Conservation (phyloP, 1,140 invertebrate species). For the Drosophila pectinifera region DNA sequence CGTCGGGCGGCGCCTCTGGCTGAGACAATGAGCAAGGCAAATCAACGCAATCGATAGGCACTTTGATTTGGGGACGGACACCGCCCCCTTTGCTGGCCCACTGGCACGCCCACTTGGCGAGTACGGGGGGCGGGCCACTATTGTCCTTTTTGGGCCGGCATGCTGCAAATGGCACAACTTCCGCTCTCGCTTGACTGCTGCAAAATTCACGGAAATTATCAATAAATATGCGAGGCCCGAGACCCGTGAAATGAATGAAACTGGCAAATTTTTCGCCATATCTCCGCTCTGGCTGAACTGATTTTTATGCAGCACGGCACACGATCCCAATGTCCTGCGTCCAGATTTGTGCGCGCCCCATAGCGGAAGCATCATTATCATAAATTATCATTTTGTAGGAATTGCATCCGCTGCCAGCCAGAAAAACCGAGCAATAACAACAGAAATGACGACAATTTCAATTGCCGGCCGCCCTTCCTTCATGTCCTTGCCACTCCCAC, state of each 20-base stretch:
- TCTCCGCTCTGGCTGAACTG: conserved; percentile 37
- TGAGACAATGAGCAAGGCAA: conserved; percentile 76
- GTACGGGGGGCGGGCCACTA: conserved; percentile 34
- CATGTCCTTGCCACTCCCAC: conserved; percentile 8
- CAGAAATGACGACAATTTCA: conserved; percentile 75
- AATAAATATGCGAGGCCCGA: conserved; percentile 82
- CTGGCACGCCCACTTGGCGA: neutral
- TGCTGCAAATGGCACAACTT: conserved; percentile 83
- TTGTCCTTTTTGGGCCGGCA: conserved; percentile 73
- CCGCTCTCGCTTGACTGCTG: conserved; percentile 76
- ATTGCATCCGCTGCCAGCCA: conserved; percentile 77
- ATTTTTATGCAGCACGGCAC: conserved; percentile 59
- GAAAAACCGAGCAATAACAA: conserved; percentile 53
- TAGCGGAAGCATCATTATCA: conserved; percentile 84
- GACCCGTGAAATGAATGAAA: conserved; percentile 57
- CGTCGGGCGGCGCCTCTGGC: conserved; percentile 31
- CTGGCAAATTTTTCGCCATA: conserved; percentile 62
- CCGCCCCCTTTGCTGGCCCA: too few species aligned
- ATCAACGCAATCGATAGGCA: conserved; percentile 78
- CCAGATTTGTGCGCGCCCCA: conserved; percentile 53
- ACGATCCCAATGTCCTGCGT: conserved; percentile 53
- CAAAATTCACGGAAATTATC: conserved; percentile 82
- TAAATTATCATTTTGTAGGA: conserved; percentile 85
- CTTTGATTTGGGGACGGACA: conserved; percentile 66
- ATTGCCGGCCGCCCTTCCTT: conserved; percentile 57